Evolutionary conservation across 1,140 invertebrate species (phyloP).

Genomic region (Dufourea novaeangliae): DNA sequence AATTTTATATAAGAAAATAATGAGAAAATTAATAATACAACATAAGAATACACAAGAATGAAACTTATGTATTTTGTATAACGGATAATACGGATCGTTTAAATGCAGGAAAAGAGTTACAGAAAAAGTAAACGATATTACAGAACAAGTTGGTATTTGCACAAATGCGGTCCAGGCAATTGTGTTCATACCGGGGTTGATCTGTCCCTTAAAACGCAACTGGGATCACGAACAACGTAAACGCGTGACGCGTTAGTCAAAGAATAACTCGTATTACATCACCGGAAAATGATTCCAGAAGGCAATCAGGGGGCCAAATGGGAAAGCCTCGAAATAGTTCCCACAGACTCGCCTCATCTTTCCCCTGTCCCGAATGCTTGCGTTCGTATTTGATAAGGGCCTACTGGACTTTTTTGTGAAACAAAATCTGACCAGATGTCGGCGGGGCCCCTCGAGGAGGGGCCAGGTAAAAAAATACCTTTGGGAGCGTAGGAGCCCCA

Average conservation of each 20-base stretch:
- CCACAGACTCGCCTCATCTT: slow-evolving; percentile 54
- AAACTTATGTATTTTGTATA: too few species aligned
- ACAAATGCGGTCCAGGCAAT: too few species aligned
- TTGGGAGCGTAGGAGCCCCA: slow-evolving; percentile 34
- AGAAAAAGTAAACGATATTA: too few species aligned
- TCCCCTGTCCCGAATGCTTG: slow-evolving; percentile 3
- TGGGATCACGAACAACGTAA: slow-evolving; percentile 7
- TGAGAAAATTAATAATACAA: too few species aligned
- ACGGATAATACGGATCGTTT: too few species aligned
- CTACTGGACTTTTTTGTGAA: slow-evolving; percentile 73
- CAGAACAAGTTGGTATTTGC: too few species aligned
- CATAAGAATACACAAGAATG: too few species aligned
- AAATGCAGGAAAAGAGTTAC: too few species aligned
- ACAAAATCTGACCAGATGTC: slow-evolving; percentile 81
- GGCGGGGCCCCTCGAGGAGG: slow-evolving; percentile 47
- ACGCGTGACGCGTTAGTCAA: neutral
- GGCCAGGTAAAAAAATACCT: slow-evolving; percentile 73
- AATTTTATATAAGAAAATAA: too few species aligned
- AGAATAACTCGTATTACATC: slow-evolving; percentile 31
- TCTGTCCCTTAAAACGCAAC: too few species aligned
- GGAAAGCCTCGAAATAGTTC: slow-evolving; percentile 45
- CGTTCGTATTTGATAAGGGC: slow-evolving; percentile 76
- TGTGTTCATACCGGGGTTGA: too few species aligned
- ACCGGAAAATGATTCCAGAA: slow-evolving; percentile 43
- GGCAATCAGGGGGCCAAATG: slow-evolving; percentile 45